Percentiles rank a stretch among this genome's conserved stretches.
These are phyloP conservation scores for Coenonympha arcania DNA, from an alignment of 2,888 invertebrate genomes.

Conservation along the genomic window DNA sequence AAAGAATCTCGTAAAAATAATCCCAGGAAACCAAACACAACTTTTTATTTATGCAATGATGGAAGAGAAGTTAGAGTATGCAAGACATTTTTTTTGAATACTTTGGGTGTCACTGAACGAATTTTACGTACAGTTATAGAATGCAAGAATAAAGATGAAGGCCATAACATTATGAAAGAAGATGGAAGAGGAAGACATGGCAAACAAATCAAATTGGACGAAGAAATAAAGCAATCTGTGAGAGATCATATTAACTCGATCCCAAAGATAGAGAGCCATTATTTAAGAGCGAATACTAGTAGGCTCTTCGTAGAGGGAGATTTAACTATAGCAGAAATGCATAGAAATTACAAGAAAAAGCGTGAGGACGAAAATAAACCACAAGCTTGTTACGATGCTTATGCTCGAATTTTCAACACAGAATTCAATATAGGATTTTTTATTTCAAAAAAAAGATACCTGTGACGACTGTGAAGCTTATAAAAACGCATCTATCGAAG, in stretches of 20 bases:
- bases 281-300: slow-evolving; percentile 18
- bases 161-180: not conserved
- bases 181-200: slow-evolving; percentile 19
- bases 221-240: slow-evolving; percentile 15
- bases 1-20: not conserved
- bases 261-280: slow-evolving; percentile 23
- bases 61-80: slow-evolving; percentile 16
- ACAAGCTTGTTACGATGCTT: not conserved
- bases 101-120: slow-evolving; percentile 20
- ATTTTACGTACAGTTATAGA: slow-evolving; percentile 13
- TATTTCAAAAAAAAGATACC: not conserved
- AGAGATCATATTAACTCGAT: slow-evolving; percentile 24
- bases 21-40: not conserved
- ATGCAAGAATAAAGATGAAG: slow-evolving; percentile 8
- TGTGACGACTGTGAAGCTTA: too few species aligned
- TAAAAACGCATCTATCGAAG: too few species aligned
- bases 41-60: not conserved
- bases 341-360: not conserved
- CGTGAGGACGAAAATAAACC: not conserved
- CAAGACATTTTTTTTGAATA: too few species aligned
- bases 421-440: not conserved
- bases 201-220: slow-evolving; percentile 16
- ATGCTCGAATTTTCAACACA: not conserved
- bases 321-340: not conserved
- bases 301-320: not conserved